Evolutionary conservation across 1,140 invertebrate species (phyloP).

Genomic region (Parasteatoda tepidariorum): DNA sequence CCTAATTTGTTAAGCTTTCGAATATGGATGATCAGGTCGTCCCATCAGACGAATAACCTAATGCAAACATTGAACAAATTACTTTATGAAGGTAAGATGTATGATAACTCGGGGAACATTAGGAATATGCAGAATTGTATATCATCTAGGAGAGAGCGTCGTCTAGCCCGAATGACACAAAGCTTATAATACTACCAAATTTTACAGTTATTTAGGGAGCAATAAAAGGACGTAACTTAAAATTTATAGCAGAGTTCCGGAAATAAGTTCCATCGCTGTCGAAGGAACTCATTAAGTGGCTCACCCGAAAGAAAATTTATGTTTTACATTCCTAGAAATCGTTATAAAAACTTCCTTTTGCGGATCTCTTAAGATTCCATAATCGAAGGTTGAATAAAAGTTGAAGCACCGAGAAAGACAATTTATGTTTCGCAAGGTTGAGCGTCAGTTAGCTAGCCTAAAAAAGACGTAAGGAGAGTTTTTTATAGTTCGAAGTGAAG

Average conservation of each 20-base stretch:
- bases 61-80: neutral
- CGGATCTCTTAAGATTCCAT: conserved; percentile 46
- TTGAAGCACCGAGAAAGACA: neutral
- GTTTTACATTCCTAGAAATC: conserved; percentile 27
- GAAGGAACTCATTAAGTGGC: conserved; percentile 44
- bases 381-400: conserved; percentile 40
- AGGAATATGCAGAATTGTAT: neutral
- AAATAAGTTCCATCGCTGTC: conserved; percentile 39
- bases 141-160: neutral
- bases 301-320: conserved; percentile 42
- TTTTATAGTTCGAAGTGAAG: neutral
- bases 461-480: neutral
- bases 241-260: conserved; percentile 42
- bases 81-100: neutral
- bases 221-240: conserved; percentile 31
- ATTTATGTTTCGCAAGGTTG: neutral
- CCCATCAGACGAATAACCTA: neutral
- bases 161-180: conserved; percentile 2
- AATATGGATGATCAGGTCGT: neutral
- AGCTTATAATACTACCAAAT: conserved; percentile 22
- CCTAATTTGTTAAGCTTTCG: no score
- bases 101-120: neutral
- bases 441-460: neutral
- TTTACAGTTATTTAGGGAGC: conserved; percentile 49
- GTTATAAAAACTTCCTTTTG: conserved; percentile 38